Base-by-base conservation (phyloP, 2,888 invertebrate species). In the Mesorhabditis sp. region DNA sequence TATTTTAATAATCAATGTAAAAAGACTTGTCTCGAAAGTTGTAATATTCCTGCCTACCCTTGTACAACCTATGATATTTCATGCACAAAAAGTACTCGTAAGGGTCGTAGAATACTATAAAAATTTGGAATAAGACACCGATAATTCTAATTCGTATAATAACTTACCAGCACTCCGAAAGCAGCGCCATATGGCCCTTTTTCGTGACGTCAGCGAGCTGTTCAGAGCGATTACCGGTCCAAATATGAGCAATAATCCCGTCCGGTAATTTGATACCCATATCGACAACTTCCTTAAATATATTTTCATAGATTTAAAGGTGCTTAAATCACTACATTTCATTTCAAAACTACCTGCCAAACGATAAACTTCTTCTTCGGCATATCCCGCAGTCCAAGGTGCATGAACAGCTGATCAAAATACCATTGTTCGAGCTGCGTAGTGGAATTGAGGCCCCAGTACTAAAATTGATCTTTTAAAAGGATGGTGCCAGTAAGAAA, bases 341-440 rank as follows among this genome's bases (percentile, higher is more conserved):
- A n/a, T n/a, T n/a, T n/a, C n/a, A n/a, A n/a, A n/a, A n/a, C n/a
- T 4, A 70, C 70, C 70, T 70, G 70, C 70, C 70, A 70, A n/a
- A 70, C 70, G 5, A 70, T 67, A 45, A 70, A 70, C 61, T 70
- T 62, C 28, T 65, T 70, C 61, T 67, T 64, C 0, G 70, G 70
- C 70, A 70, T 70, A 44, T 70, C 70, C 63, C 70, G 62, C 4
- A 63, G 66, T 4, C 64, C 58, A 5, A 70, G 62, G 58, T 70
- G 67, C 41, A 5, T 43, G 42, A 70, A 10, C 44, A 70, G 62
- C 10, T 66, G 70, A 67, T 67, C 65, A 43, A 70, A 67, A 45
- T 70, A 70, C 50, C 67, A 63, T 44, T 70, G 70, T 43, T 70
- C 67, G 67, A 70, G 44, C 4, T 70, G 44, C 4, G 6, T 15